Percentiles rank a stretch among this genome's conserved stretches.
phyloP scores from a whole-genome alignment of 2,888 invertebrate genomes.

The Orthosia gracilis region DNA sequence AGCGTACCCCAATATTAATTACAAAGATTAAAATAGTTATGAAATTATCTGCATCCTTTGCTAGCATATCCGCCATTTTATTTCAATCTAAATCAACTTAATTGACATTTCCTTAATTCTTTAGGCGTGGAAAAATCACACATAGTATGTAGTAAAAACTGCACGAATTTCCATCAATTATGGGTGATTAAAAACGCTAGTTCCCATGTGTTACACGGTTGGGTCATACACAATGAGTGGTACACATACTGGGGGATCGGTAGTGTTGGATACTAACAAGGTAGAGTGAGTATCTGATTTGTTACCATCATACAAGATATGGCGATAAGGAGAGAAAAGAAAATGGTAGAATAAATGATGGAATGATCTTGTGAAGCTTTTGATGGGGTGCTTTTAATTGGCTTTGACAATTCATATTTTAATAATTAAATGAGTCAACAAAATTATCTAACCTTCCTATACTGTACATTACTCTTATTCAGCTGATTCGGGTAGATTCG shows the following conservation, averaged over 20 bases:
- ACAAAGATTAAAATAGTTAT: too few relatives aligned
- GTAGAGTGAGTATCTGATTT: background rate
- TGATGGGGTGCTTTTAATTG: too few relatives aligned
- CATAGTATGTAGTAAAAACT: slow-evolving; percentile 31
- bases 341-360: background rate
- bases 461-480: too few relatives aligned
- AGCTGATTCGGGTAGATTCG: too few relatives aligned
- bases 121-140: slow-evolving; percentile 50
- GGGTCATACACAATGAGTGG: slow-evolving; percentile 35
- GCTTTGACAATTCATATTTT: too few relatives aligned
- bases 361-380: background rate
- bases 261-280: slow-evolving; percentile 22
- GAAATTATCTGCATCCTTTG: background rate
- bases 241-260: slow-evolving; percentile 38
- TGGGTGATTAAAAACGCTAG: slow-evolving; percentile 38
- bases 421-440: too few relatives aligned
- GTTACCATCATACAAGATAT: slow-evolving; percentile 4
- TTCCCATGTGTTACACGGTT: slow-evolving; percentile 47
- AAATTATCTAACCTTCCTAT: too few relatives aligned
- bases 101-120: slow-evolving; percentile 17
- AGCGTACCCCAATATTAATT: too few relatives aligned
- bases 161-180: slow-evolving; percentile 45
- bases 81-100: background rate
- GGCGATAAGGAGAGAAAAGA: background rate
- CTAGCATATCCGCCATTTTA: background rate